phyloP scores from a whole-genome alignment of 2,888 invertebrate genomes.

The Protophormia terraenovae region DNA sequence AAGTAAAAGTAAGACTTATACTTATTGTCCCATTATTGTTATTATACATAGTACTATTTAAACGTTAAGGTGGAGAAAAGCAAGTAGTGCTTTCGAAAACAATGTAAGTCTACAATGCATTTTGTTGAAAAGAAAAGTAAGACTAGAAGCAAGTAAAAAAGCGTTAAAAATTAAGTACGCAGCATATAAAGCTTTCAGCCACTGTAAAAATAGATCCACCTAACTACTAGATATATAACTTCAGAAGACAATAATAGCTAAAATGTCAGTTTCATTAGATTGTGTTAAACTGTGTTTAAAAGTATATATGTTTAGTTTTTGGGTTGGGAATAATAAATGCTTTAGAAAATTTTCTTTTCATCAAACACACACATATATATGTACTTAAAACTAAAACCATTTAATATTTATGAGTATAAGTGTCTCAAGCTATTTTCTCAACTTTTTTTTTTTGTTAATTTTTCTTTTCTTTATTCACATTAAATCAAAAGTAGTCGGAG shows the following conservation, averaged over 20 bases:
- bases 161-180: slow-evolving; percentile 17
- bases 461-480: neutral
- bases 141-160: slow-evolving; percentile 36
- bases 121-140: slow-evolving; percentile 25
- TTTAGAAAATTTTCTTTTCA: neutral
- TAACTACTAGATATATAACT: neutral
- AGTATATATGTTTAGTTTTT: neutral
- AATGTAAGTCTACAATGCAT: slow-evolving; percentile 28
- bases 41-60: neutral
- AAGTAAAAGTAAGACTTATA: slow-evolving; percentile 11
- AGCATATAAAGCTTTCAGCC: slow-evolving; percentile 7
- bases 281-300: neutral
- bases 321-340: slow-evolving; percentile 12
- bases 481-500: slow-evolving; percentile 23
- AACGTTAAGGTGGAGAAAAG: slow-evolving; percentile 31
- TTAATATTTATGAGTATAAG: slow-evolving; percentile 12
- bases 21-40: slow-evolving; percentile 29
- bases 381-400: neutral
- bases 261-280: slow-evolving; percentile 63
- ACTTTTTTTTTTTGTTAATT: neutral
- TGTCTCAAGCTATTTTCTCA: slow-evolving; percentile 25
- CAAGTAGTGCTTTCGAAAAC: neutral
- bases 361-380: neutral
- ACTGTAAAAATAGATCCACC: neutral
- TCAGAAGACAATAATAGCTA: slow-evolving; percentile 47